These are phyloP conservation scores for Ahaetulla prasina DNA, from an alignment of 2,113 vertebrate genomes.

Conservation along the genomic window DNA sequence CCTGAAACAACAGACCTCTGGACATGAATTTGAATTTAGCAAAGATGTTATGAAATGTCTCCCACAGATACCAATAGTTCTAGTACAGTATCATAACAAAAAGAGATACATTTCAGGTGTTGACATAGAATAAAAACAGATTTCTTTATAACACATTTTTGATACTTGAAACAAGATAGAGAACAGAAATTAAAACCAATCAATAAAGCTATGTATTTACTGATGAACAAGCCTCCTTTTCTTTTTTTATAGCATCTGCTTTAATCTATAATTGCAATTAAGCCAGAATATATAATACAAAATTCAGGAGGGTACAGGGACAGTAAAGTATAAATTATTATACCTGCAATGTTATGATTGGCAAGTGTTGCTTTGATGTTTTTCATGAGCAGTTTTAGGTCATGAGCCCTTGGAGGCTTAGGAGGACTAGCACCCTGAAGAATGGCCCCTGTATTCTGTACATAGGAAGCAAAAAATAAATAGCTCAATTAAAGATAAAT, in stretches of 20 bases:
- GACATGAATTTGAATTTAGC: background rate
- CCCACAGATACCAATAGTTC: background rate
- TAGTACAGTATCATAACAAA: background rate
- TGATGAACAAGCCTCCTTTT: background rate
- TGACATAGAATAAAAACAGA: background rate
- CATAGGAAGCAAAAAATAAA: slow-evolving; percentile 29
- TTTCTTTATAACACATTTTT: background rate
- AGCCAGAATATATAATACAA: background rate
- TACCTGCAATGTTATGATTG: slow-evolving; percentile 78
- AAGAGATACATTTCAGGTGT: background rate
- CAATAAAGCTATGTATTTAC: background rate
- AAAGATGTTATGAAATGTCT: background rate
- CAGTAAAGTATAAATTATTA: background rate
- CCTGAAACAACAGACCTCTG: background rate
- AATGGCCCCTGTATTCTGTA: slow-evolving; percentile 44
- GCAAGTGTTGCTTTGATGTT: slow-evolving; percentile 70
- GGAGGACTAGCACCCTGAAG: slow-evolving; percentile 79
- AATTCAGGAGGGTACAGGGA: background rate
- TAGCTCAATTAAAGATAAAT: background rate
- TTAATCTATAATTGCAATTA: background rate
- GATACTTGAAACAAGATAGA: background rate
- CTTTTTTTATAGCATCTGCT: background rate
- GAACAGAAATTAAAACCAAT: background rate
- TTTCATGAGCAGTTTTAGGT: slow-evolving; percentile 88
- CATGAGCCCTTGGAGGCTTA: slow-evolving; percentile 90